Percentiles rank a stretch among this genome's conserved stretches.
These are phyloP conservation scores for Hybos culiciformis DNA, from an alignment of 2,888 invertebrate species.

Conservation along the genomic window DNA sequence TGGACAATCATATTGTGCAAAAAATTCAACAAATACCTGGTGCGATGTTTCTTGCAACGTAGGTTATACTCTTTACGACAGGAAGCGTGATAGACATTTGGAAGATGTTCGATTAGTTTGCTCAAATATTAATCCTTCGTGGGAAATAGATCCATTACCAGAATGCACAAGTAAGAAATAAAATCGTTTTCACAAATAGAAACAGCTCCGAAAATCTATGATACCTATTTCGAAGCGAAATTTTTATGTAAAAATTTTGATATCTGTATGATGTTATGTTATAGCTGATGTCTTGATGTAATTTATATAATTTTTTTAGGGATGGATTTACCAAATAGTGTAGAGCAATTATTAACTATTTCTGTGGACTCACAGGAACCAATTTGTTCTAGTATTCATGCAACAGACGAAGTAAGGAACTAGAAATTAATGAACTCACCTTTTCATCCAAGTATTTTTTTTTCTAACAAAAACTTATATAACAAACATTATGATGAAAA, in stretches of 20 bases:
- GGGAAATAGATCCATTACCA: slow-evolving; percentile 35
- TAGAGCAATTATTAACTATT: slow-evolving; percentile 38
- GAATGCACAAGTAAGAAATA: slow-evolving; percentile 48
- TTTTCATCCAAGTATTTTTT: too few species aligned
- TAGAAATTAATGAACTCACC: too few species aligned
- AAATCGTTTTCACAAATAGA: too few species aligned
- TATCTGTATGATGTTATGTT: too few species aligned
- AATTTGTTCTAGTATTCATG: slow-evolving; percentile 32
- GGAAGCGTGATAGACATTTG: slow-evolving; percentile 27
- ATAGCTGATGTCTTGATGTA: too few species aligned
- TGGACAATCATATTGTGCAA: slow-evolving; percentile 37
- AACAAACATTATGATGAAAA: too few species aligned
- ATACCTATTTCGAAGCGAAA: too few species aligned
- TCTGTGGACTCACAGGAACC: slow-evolving; percentile 31
- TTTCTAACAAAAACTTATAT: too few species aligned
- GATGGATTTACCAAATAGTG: slow-evolving; percentile 37
- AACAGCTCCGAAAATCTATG: too few species aligned
- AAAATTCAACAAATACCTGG: slow-evolving; percentile 32
- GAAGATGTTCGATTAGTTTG: slow-evolving; percentile 24
- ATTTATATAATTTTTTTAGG: too few species aligned
- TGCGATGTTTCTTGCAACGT: slow-evolving; percentile 46
- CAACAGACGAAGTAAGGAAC: slow-evolving; percentile 12
- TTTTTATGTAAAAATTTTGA: too few species aligned
- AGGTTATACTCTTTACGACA: slow-evolving; percentile 41
- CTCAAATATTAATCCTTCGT: slow-evolving; percentile 28